Percentiles rank a stretch among this genome's conserved stretches.
Conservation (phyloP, 2,888 invertebrate species). For the Acanthosepion pharaonis region DNA sequence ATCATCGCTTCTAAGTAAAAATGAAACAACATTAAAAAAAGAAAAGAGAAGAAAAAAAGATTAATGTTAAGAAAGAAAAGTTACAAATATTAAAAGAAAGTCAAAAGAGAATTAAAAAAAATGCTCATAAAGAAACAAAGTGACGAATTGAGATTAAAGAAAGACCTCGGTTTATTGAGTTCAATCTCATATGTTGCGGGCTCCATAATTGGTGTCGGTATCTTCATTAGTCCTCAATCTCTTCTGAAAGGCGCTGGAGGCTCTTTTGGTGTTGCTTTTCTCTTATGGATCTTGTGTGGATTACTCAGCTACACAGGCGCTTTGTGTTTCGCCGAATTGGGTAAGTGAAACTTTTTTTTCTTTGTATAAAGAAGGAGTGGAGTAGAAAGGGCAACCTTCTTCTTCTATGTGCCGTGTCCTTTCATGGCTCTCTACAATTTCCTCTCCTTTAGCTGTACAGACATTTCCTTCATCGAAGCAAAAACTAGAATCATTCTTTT, state of each 20-base stretch:
- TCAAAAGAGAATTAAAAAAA: neutral
- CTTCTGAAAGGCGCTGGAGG: constrained; percentile 51
- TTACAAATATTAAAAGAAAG: neutral
- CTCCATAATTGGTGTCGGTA: constrained; percentile 54
- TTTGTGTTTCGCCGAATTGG: constrained; percentile 52
- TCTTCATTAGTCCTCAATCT: constrained; percentile 53
- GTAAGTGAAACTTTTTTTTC: constrained; percentile 47
- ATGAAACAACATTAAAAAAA: neutral
- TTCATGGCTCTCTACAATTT: too few relatives aligned
- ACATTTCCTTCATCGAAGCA: too few relatives aligned
- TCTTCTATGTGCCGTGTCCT: too few relatives aligned
- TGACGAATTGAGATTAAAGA: neutral
- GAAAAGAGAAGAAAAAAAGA: too few relatives aligned
- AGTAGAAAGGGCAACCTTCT: too few relatives aligned
- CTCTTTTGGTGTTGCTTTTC: constrained; percentile 52
- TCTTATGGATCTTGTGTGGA: constrained; percentile 52
- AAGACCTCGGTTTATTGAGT: constrained; percentile 48
- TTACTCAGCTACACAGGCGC: constrained; percentile 52
- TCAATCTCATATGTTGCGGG: constrained; percentile 52
- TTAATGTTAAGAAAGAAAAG: too few relatives aligned
- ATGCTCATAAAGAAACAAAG: neutral
- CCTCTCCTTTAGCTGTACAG: too few relatives aligned
- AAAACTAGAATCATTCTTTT: too few relatives aligned
- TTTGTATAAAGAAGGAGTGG: neutral
- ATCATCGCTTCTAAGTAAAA: neutral